Evolutionary conservation across 1,140 invertebrate genomes (phyloP).

Genomic region (Macrotrachela quadricornifera): DNA sequence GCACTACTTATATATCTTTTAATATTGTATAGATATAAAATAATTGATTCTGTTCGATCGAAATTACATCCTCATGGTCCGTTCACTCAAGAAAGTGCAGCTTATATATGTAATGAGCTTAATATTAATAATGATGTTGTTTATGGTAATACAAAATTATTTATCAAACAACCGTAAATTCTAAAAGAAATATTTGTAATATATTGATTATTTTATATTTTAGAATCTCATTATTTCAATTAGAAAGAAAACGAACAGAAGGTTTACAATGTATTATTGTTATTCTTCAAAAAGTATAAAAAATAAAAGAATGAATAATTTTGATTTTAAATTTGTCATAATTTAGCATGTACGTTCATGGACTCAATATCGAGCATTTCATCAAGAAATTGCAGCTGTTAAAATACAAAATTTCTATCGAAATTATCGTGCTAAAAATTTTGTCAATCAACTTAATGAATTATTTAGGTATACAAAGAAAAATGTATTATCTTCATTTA

Average conservation of each 20-base stretch:
- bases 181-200: too few species aligned
- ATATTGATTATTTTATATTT: too few species aligned
- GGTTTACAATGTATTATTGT: conserved; percentile 69
- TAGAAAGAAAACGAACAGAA: conserved; percentile 49
- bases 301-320: too few species aligned
- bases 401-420: conserved; percentile 51
- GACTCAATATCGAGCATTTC: conserved; percentile 1
- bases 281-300: conserved; percentile 60
- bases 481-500: too few species aligned
- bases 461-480: conserved; percentile 8
- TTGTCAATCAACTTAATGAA: background rate
- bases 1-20: too few species aligned
- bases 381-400: conserved; percentile 55
- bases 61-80: conserved; percentile 67
- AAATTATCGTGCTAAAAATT: conserved; percentile 42
- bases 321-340: background rate
- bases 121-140: conserved; percentile 60
- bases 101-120: conserved; percentile 55
- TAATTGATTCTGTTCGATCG: conserved; percentile 61
- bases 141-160: conserved; percentile 79
- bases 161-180: conserved; percentile 53
- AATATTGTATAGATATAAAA: conserved; percentile 77
- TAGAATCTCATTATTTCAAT: conserved; percentile 51
- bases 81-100: conserved; percentile 52
- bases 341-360: background rate